Conservation (phyloP, 2,888 invertebrate genomes). For the Emmelina monodactyla region DNA sequence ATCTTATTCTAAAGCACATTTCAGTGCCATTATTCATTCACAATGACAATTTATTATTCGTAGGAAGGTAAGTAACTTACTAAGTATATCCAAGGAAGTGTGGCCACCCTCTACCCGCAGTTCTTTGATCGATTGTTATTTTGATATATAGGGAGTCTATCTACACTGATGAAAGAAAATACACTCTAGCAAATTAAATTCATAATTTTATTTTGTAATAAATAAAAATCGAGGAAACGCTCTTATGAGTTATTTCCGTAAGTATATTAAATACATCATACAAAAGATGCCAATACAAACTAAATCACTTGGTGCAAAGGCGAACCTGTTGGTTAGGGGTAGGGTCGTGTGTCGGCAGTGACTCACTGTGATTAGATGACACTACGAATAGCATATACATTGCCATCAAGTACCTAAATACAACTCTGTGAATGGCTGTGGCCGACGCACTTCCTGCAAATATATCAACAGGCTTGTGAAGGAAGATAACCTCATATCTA, state of each 20-base stretch:
- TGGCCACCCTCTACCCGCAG: too few relatives aligned
- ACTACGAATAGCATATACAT: not conserved
- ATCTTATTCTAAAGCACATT: too few relatives aligned
- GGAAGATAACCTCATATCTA: conserved; percentile 57
- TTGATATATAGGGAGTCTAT: too few relatives aligned
- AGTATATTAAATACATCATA: conserved; percentile 66
- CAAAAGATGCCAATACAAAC: conserved; percentile 65
- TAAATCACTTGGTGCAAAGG: conserved; percentile 68
- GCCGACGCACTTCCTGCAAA: conserved; percentile 30
- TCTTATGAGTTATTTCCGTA: conserved; percentile 47
- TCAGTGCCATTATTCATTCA: too few relatives aligned
- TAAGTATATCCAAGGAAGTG: too few relatives aligned
- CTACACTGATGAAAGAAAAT: too few relatives aligned
- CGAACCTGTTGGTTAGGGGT: conserved; percentile 58
- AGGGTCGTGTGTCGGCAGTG: conserved; percentile 20
- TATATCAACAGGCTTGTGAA: conserved; percentile 52
- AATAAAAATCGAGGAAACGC: conserved; percentile 63
- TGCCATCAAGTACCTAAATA: not conserved
- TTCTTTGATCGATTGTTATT: too few relatives aligned
- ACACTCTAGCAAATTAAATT: conserved; percentile 60
- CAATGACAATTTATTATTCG: too few relatives aligned
- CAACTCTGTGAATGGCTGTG: not conserved
- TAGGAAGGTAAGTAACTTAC: too few relatives aligned
- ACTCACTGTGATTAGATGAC: too few relatives aligned
- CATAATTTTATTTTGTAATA: conserved; percentile 65